Conservation (phyloP, 2,113 vertebrate species). For the Enhydra lutris region DNA sequence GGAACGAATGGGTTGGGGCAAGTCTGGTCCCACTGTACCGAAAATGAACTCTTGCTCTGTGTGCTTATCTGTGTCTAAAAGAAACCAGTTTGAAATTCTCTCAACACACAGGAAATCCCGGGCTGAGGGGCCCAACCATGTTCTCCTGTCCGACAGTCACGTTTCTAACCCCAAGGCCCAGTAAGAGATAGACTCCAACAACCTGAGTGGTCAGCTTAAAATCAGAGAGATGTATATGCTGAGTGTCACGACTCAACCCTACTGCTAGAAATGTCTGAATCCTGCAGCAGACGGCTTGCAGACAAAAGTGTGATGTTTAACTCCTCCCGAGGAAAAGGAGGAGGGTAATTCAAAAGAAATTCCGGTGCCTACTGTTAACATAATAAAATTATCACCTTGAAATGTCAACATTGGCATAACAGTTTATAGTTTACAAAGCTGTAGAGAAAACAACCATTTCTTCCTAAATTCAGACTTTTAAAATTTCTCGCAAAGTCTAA, state of each 20-base stretch:
- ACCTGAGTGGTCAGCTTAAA: neutral
- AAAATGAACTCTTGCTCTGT: no score
- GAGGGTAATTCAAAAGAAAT: neutral
- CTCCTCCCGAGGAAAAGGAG: neutral
- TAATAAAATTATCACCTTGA: neutral
- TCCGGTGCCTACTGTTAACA: neutral
- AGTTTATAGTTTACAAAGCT: neutral
- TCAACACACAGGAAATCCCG: neutral
- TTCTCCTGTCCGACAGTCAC: neutral
- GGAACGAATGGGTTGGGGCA: neutral
- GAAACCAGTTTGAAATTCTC: neutral
- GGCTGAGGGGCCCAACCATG: rapidly evolving
- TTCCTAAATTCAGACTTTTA: neutral
- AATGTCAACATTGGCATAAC: neutral
- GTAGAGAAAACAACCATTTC: neutral
- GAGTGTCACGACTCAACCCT: neutral
- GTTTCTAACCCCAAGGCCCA: neutral
- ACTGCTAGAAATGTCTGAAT: no score
- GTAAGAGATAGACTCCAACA: neutral
- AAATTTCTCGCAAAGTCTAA: neutral
- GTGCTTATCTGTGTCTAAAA: no score
- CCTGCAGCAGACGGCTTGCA: rapidly evolving
- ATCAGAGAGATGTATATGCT: rapidly evolving
- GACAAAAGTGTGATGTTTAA: neutral
- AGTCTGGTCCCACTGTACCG: rapidly evolving